Evolutionary conservation across 1,140 invertebrate species (phyloP), one percentile per base, ranked within the genome.

Genomic region (Bombus vancouverensis): DNA sequence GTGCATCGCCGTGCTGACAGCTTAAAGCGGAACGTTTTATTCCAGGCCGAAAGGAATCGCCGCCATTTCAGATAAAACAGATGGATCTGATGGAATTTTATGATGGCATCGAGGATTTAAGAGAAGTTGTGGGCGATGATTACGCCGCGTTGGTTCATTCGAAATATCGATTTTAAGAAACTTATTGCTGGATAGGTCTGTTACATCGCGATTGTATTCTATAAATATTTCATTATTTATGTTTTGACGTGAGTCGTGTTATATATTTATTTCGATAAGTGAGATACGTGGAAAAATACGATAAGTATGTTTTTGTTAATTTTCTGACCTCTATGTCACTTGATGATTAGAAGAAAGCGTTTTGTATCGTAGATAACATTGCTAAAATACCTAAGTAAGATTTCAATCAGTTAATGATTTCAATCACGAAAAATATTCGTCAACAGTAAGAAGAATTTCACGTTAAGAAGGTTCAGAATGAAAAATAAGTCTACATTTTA

Each of bases 11-110:
- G 18, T 66, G 53, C 68, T 37, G 44, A 70, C 77, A 86, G 47
- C 75, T 89, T 89, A 89, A 89, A 89, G 83, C n/a, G 70, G 87
- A 89, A 74, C 87, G 70, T 44, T 86, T 82, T 88, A 78, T 89
- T 79, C 81, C 18, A 44, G 15, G 68, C 4, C 6, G 32, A 86
- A 37, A 47, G 47, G 68, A 59, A 59, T 73, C 9, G 53, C 28
- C 22, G 12, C 15, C 10, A 32, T 47, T 66, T n/a, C 65, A n/a
- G 34, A 37, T 37, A 1, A 25, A 37, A 68, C 34, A 22, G 66
- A 68, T 68, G 66, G 66, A 68, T 25, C 34, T 25, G 32, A 68
- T 66, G 65, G 65, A 32, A 32, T 34, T 68, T 68, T 37, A 34
- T 25, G 9, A 34, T 18, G 34, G 32, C 32, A 22, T 10, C 18